Conservation (phyloP, 2,888 invertebrate species). For the Pachydiplax longipennis region DNA sequence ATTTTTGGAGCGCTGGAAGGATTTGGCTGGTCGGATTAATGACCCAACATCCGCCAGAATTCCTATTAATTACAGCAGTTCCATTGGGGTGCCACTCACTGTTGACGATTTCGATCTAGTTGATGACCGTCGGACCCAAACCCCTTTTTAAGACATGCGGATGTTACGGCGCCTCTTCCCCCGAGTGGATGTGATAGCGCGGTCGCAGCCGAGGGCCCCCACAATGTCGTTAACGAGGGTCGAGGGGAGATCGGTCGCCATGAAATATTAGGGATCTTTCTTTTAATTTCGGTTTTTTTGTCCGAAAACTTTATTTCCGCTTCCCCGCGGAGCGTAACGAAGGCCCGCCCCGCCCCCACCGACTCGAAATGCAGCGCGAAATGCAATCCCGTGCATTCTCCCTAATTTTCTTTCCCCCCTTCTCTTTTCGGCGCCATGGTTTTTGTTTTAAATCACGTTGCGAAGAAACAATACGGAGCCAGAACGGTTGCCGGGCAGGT, state of each 20-base stretch:
- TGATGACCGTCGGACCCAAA: constrained; percentile 11
- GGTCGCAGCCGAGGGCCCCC: background rate
- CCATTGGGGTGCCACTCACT: constrained; percentile 29
- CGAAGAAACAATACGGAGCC: too few relatives aligned
- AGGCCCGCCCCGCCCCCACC: background rate
- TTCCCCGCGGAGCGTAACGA: too few relatives aligned
- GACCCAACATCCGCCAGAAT: constrained; percentile 36
- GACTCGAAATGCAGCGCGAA: background rate
- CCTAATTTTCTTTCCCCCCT: background rate
- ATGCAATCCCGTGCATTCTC: background rate
- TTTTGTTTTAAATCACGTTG: too few relatives aligned
- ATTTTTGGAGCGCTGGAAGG: constrained; percentile 6
- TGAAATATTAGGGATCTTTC: background rate
- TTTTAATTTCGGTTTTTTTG: background rate
- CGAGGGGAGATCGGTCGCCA: background rate
- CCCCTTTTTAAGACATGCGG: background rate
- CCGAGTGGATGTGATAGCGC: background rate
- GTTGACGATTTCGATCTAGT: constrained; percentile 41
- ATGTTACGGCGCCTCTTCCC: background rate
- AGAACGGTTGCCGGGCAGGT: too few relatives aligned
- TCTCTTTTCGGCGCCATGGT: background rate
- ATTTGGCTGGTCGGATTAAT: constrained; percentile 14
- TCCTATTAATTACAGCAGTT: constrained; percentile 38
- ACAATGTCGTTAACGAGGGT: constrained; percentile 1
- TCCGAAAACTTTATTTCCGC: too few relatives aligned